Evolutionary conservation across 1,140 invertebrate species (phyloP), one percentile per base, ranked within the genome.

Genomic region (Drosophila willistoni): DNA sequence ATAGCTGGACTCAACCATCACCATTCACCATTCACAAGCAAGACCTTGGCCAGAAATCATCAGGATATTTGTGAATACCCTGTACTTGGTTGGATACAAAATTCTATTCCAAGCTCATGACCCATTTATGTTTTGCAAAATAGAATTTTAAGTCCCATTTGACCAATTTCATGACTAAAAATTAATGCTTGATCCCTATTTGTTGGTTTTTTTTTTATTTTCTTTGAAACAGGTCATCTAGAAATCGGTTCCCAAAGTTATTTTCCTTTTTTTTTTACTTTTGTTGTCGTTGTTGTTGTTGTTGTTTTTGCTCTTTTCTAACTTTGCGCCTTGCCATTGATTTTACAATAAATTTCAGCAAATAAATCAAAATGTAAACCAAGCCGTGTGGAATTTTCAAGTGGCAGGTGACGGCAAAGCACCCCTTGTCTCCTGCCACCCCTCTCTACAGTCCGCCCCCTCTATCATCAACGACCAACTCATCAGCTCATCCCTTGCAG

Each of bases 281-380:
- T 29, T 29, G 29, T 7, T 29, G 5, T 29, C 3, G 29, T 7
- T 7, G 29, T 7, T 29, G 29, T 47, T 47, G 39, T 42, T 42
- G 41, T 42, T 42, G 42, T 44, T 17, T 14, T 19, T 47, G 44
- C 19, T 51, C 17, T 51, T 51, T 51, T 17, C 19, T 51, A 51
- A 85, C 78, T 77, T 77, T 77, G 73, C 74, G 74, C 74, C 74
- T 70, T 51, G 9, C 44, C 75, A 77, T 77, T 71, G 78, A 76
- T 72, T 79, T 86, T 77, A 86, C 83, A 86, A 86, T 86, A 86
- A 86, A 86, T 86, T 86, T 86, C 79, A 82, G 83, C 82, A 86
- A 86, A 86, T 86, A 86, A 86, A 86, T 86, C 83, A 86, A 86
- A 86, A 87, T 86, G 82, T 87, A 82, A 86, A 79, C 81, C 79